These are phyloP conservation scores for Lamellibrachia columna DNA, from an alignment of 2,888 invertebrate species.

Conservation along the genomic window DNA sequence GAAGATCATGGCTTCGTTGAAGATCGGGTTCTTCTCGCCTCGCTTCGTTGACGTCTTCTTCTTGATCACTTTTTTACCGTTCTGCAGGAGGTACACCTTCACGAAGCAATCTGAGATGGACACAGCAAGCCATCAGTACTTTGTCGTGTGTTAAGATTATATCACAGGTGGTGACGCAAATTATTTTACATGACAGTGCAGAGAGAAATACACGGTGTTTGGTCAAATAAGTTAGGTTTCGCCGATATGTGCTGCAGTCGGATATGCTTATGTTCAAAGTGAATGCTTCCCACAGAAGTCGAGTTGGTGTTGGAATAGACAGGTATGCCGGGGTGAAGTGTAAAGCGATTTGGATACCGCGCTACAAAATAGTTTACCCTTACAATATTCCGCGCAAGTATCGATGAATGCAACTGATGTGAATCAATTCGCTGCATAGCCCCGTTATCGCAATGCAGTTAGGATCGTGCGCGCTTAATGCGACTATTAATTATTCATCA, in stretches of 20 bases:
- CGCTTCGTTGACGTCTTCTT: slow-evolving; percentile 82
- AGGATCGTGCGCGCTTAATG: not conserved
- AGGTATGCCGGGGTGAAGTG: no score
- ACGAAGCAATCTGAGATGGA: slow-evolving; percentile 75
- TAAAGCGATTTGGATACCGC: not conserved
- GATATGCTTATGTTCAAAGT: no score
- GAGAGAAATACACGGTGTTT: no score
- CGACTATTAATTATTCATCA: not conserved
- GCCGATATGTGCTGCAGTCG: no score
- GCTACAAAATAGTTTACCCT: not conserved
- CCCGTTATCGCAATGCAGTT: not conserved
- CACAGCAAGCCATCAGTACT: not conserved
- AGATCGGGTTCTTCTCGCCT: slow-evolving; percentile 80
- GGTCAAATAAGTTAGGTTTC: no score
- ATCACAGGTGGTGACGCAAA: no score
- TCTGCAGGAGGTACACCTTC: slow-evolving; percentile 83
- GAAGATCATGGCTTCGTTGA: slow-evolving; percentile 87
- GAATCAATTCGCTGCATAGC: not conserved
- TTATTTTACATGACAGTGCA: no score
- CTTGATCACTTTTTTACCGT: slow-evolving; percentile 83
- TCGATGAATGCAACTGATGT: not conserved
- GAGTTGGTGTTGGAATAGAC: no score
- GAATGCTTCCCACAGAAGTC: no score
- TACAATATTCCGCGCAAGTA: not conserved
- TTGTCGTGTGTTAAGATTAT: not conserved